Conservation (phyloP, 2,888 invertebrate genomes). For the Theristus sp. region DNA sequence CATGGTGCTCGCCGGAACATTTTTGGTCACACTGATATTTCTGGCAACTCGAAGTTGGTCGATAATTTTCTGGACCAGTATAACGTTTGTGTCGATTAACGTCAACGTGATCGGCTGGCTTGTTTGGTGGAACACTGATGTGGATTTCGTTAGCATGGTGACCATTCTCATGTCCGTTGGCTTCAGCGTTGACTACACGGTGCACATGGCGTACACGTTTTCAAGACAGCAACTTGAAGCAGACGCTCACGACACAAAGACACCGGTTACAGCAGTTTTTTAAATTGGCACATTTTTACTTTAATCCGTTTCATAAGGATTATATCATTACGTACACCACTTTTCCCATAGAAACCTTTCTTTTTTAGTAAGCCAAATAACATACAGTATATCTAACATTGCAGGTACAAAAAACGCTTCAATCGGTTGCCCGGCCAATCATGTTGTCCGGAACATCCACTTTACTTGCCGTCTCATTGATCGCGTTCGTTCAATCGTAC, state of each 20-base stretch:
- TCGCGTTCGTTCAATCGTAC: neutral
- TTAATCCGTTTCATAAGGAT: too few relatives aligned
- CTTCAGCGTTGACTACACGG: neutral
- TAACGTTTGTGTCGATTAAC: neutral
- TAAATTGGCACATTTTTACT: too few relatives aligned
- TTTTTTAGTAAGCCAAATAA: too few relatives aligned
- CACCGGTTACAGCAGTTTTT: too few relatives aligned
- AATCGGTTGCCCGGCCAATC: neutral
- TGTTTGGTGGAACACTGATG: neutral
- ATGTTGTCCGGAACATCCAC: neutral
- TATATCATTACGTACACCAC: too few relatives aligned
- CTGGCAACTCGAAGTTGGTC: neutral
- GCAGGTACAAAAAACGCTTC: neutral
- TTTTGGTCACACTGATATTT: neutral
- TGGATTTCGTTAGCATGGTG: neutral
- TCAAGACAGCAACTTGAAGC: neutral
- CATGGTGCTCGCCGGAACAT: neutral
- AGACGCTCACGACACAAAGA: neutral
- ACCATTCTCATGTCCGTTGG: neutral
- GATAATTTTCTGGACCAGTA: neutral
- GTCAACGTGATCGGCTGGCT: neutral
- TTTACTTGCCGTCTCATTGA: neutral
- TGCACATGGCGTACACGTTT: neutral
- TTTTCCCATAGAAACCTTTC: too few relatives aligned
- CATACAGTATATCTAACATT: too few relatives aligned